Conservation (phyloP, 2,113 vertebrate genomes). For the Macrotus californicus region DNA sequence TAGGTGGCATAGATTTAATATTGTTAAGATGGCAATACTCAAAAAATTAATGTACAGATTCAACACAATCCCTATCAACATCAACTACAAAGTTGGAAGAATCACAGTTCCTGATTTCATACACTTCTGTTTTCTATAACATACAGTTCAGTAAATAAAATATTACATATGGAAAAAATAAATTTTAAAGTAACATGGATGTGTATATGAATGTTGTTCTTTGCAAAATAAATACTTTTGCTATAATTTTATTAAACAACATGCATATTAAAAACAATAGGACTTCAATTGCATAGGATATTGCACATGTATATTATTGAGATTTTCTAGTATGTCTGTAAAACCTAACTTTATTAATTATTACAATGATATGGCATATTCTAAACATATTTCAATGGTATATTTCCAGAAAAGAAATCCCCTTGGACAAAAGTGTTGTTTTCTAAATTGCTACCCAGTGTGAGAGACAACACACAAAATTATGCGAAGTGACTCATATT, state of each 20-base stretch:
- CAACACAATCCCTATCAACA: neutral
- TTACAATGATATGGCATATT: neutral
- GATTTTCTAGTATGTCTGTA: neutral
- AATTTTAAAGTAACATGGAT: neutral
- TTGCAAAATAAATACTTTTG: neutral
- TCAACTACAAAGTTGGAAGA: neutral
- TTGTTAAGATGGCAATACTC: neutral
- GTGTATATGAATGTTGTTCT: neutral
- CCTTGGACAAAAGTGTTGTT: neutral
- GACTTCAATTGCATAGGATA: neutral
- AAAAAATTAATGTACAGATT: neutral
- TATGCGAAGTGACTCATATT: neutral
- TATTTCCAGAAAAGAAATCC: neutral
- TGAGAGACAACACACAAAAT: neutral
- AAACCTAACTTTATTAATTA: constrained; percentile 6
- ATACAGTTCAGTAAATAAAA: constrained; percentile 35
- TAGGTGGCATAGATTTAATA: neutral
- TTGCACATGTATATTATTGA: neutral
- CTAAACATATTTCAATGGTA: neutral
- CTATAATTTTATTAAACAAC: neutral
- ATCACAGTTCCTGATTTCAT: neutral
- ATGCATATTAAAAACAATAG: neutral
- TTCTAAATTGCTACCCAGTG: neutral
- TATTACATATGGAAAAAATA: neutral
- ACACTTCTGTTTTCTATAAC: too few relatives aligned